Evolutionary conservation across 1,140 invertebrate species (phyloP).

Genomic region (Paraescarpia echinospica): DNA sequence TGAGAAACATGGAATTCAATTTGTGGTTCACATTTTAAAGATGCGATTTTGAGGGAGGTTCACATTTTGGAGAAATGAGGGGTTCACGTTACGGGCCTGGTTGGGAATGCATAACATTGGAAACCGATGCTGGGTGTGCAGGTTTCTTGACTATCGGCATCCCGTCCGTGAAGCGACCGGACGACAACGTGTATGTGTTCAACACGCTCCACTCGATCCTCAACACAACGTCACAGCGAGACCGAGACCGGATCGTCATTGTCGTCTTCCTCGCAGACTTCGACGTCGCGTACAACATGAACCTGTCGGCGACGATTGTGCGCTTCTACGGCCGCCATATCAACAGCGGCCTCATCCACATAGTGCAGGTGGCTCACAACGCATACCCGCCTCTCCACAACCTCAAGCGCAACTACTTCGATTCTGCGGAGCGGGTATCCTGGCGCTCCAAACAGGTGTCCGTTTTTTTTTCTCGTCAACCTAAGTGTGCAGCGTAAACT

Average conservation of each 20-base stretch:
- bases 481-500: neutral
- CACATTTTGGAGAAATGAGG: too few species aligned
- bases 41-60: too few species aligned
- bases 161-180: constrained; percentile 40
- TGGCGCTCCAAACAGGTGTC: constrained; percentile 57
- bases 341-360: constrained; percentile 44
- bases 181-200: constrained; percentile 35
- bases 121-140: constrained; percentile 16
- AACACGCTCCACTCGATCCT: constrained; percentile 40
- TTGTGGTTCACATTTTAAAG: too few species aligned
- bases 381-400: constrained; percentile 48
- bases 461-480: constrained; percentile 42
- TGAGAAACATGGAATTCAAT: too few species aligned
- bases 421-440: constrained; percentile 42
- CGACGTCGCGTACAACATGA: constrained; percentile 36
- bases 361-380: constrained; percentile 41
- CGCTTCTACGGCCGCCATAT: constrained; percentile 30
- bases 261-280: constrained; percentile 41
- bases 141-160: constrained; percentile 49
- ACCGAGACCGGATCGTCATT: constrained; percentile 34
- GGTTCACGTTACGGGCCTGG: too few species aligned
- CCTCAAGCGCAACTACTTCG: constrained; percentile 49
- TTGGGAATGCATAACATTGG: too few species aligned
- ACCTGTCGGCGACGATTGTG: constrained; percentile 27
- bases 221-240: constrained; percentile 28